Evolutionary conservation across 2,888 invertebrate species (phyloP), one percentile per base, ranked within the genome.

Genomic region (Cactoblastis cactorum): DNA sequence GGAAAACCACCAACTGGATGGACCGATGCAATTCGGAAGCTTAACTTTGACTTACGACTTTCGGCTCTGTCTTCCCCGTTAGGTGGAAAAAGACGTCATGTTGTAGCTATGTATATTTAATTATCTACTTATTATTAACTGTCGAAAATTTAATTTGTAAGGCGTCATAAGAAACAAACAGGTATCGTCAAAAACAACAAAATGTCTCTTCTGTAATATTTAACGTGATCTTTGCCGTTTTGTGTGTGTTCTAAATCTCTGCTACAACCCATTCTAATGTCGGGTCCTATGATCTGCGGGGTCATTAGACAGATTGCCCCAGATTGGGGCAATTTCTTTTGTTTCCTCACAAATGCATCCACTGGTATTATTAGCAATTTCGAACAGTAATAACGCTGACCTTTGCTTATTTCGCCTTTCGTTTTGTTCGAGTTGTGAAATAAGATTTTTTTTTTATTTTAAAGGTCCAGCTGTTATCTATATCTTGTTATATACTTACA

Each of bases 241-340:
- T 56, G 61, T 70, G 72, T 74, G 73, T 68, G 72, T 71, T 69
- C 71, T 62, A 57, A 62, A 14, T 41, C 28, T 6, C 19, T 11
- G 11, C 9, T 18, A 18, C 55, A 65, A 63, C 61, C 62, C 63
- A 55, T 65, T 59, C 62, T 39, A 41, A 49, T 48, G 41, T 45
- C 55, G 59, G 52, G 54, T 68, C 58, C 64, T 61, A 63, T 67
- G 63, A 67, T 71, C 63, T 62, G 59, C 39, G 57, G 56, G 59
- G 63, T 62, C 64, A 77, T 78, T 78, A 78, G 38, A 63, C 51
- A 64, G 70, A 79, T 74, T 71, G 68, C 67, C 51, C 62, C 47
- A 63, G 58, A 67, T 69, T 61, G 57, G 55, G 45, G 67, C 67
- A 63, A 71, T 74, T 68, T 62, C 64, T 63, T 64, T 67, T 62